Evolutionary conservation across 2,797 vertebrate species (phyloP), one percentile per base, ranked within the genome.

Genomic region (Thalassophryne amazonica): DNA sequence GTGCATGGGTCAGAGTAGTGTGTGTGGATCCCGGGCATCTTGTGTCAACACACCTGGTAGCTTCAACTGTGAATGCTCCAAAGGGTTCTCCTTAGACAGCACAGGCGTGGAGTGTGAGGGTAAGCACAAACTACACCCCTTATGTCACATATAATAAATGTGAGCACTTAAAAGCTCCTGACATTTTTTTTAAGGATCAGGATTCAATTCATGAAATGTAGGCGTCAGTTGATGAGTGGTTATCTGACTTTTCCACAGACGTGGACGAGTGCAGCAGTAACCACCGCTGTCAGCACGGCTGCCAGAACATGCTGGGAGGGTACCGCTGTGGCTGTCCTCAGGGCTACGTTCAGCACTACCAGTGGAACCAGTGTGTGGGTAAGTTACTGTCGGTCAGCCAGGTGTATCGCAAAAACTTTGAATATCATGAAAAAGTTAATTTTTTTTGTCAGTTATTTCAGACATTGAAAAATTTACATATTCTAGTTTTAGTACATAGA

Each of bases 341-440:
- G 62, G 97, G 97, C 19, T 99, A 98, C 55, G 94, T 97, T 24
- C 97, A 99, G 75, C 97, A 99, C 83, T 98, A 99, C 89, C 97
- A 99, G 66, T 99, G 97, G 97, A 99, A 99, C 89, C 97, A 99
- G 72, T 99, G 97, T 70, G 93, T 99, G n/a, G 97, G 97, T 93
- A 90, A 94, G 96, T 83, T 78, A 21, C 11, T 40, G 32, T 56
- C 24, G 38, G 62, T 41, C 49, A 33, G 45, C 39, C 61, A 37
- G n/a, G n/a, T n/a, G n/a, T n/a, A n/a, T n/a, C n/a, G n/a, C n/a
- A n/a, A n/a, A n/a, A n/a, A n/a, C n/a, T n/a, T n/a, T n/a, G n/a
- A n/a, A n/a, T n/a, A n/a, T n/a, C n/a, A 59, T 51, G 60, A 49
- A 40, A 37, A 62, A 42, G 57, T 42, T n/a, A 15, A 49, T 63